These are phyloP conservation scores for Alethe castanea DNA, from an alignment of 2,113 vertebrate species.

Conservation along the genomic window DNA sequence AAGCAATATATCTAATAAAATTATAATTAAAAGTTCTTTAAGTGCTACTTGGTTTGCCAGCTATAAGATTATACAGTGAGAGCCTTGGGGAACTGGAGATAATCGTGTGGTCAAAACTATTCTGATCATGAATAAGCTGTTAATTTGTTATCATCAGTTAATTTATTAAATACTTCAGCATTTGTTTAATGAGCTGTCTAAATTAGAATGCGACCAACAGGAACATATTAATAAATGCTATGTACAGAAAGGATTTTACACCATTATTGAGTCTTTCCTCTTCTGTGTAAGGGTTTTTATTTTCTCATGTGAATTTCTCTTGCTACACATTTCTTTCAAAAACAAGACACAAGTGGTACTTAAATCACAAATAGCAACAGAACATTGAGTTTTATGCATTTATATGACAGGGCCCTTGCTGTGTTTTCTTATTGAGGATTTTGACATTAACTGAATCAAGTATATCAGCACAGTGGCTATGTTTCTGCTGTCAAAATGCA, in stretches of 20 bases:
- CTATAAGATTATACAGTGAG: background rate
- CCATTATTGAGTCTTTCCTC: background rate
- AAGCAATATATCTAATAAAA: background rate
- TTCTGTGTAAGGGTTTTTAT: background rate
- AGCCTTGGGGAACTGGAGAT: background rate
- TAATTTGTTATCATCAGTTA: constrained; percentile 30
- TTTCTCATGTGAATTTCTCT: background rate
- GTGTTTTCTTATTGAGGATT: background rate
- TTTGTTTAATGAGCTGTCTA: constrained; percentile 50
- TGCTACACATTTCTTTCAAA: background rate
- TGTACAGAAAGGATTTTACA: constrained; percentile 18
- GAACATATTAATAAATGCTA: constrained; percentile 11
- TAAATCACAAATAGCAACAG: background rate
- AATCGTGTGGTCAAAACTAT: constrained; percentile 26
- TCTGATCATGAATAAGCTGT: constrained; percentile 26
- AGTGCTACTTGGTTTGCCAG: background rate
- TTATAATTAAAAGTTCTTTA: background rate
- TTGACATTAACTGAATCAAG: background rate
- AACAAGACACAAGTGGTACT: background rate
- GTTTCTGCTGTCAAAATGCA: background rate
- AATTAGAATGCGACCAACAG: background rate
- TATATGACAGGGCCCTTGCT: background rate
- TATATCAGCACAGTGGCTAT: background rate
- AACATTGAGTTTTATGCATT: constrained; percentile 1
- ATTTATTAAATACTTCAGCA: constrained; percentile 22